Evolutionary conservation across 1,140 invertebrate genomes (phyloP).

Genomic region (Stegodyphus mimosarum): DNA sequence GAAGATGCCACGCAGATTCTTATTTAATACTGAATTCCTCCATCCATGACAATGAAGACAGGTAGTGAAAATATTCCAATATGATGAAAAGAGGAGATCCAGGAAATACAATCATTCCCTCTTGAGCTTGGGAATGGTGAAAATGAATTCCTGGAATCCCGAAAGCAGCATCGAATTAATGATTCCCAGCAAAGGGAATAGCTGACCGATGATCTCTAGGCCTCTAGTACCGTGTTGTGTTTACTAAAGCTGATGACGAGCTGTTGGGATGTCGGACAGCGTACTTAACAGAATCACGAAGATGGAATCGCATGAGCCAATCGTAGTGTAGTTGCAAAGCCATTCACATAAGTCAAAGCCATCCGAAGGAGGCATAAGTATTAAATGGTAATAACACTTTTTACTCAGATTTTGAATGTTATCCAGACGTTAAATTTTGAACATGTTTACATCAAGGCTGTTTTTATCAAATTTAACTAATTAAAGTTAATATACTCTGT

Average conservation of each 20-base stretch:
- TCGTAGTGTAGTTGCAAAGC: too few relatives aligned
- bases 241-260: constrained; percentile 32
- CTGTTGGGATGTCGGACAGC: constrained; percentile 11
- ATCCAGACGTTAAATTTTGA: too few relatives aligned
- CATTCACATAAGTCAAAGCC: too few relatives aligned
- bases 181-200: constrained; percentile 10
- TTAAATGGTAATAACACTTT: too few relatives aligned
- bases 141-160: not conserved
- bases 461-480: too few relatives aligned
- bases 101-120: not conserved
- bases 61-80: constrained; percentile 10
- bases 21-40: too few relatives aligned
- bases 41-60: not conserved
- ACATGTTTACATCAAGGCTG: too few relatives aligned
- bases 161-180: not conserved
- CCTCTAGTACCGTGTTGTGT: constrained; percentile 18
- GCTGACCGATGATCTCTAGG: constrained; percentile 19
- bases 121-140: not conserved
- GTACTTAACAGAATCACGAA: constrained; percentile 19
- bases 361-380: too few relatives aligned
- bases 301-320: too few relatives aligned
- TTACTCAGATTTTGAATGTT: too few relatives aligned
- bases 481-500: too few relatives aligned
- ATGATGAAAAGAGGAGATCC: not conserved
- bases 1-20: too few relatives aligned